Conservation (phyloP, 2,797 vertebrate species). For the Myripristis murdjan region DNA sequence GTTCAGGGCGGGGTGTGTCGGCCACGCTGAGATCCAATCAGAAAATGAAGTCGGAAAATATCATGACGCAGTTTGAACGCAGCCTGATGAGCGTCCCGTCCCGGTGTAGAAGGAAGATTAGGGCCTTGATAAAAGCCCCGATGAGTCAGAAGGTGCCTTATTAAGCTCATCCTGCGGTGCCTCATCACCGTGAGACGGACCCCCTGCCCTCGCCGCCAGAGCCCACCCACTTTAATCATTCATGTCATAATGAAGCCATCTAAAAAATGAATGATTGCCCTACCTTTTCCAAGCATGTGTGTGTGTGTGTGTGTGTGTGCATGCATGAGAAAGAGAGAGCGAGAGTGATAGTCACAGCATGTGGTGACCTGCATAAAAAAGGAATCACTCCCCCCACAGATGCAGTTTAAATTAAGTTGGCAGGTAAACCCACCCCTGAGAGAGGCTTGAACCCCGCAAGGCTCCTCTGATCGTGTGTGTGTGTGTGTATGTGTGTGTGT, state of each 20-base stretch:
- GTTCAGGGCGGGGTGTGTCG: neutral
- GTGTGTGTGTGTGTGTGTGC: neutral
- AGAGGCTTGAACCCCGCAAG: no score
- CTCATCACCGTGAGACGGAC: constrained; percentile 37
- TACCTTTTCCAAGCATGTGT: constrained; percentile 29
- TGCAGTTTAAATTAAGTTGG: no score
- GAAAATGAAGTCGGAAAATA: no score
- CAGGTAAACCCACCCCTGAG: no score
- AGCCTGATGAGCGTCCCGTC: neutral
- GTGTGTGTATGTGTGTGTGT: neutral
- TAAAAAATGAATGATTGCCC: constrained; percentile 73
- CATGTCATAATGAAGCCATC: constrained; percentile 56
- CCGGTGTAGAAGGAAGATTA: neutral
- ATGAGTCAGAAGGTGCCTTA: constrained; percentile 29
- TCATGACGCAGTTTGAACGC: neutral
- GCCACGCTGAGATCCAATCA: no score
- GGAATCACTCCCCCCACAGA: no score
- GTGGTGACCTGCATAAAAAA: no score
- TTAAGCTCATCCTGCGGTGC: constrained; percentile 21
- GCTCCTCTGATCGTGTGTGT: no score
- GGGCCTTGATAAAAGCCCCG: constrained; percentile 21
- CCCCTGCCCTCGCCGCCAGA: constrained; percentile 19
- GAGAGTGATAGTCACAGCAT: no score
- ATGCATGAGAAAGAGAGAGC: neutral
- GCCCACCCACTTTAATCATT: constrained; percentile 72